Evolutionary conservation across 2,888 invertebrate genomes (phyloP).

Genomic region (Drosophila macrothrix): DNA sequence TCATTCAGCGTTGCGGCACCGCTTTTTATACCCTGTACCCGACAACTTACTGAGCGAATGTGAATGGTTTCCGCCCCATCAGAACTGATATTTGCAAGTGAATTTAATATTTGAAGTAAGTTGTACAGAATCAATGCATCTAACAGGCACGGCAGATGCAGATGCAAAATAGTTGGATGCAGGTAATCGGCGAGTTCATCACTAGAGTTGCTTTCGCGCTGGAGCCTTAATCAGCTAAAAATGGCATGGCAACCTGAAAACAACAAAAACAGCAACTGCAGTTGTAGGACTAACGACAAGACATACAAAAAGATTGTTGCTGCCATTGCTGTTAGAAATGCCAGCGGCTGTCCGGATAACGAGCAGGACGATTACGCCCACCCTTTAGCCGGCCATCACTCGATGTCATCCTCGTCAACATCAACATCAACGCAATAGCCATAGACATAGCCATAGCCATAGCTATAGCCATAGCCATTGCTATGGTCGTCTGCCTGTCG

Average conservation of each 20-base stretch:
- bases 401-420: slow-evolving; percentile 30
- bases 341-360: slow-evolving; percentile 60
- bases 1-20: slow-evolving; percentile 63
- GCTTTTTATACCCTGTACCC: slow-evolving; percentile 47
- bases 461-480: slow-evolving; percentile 4
- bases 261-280: slow-evolving; percentile 22
- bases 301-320: slow-evolving; percentile 26
- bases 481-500: slow-evolving; percentile 30
- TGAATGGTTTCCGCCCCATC: slow-evolving; percentile 3
- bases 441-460: slow-evolving; percentile 14
- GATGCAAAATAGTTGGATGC: background rate
- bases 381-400: slow-evolving; percentile 39
- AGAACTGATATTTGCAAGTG: background rate
- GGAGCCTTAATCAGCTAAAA: slow-evolving; percentile 73
- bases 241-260: slow-evolving; percentile 64
- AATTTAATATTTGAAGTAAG: background rate
- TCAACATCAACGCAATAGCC: slow-evolving; percentile 10
- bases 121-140: background rate
- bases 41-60: background rate
- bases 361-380: slow-evolving; percentile 75
- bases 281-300: slow-evolving; percentile 33
- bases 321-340: slow-evolving; percentile 38
- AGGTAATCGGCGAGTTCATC: slow-evolving; percentile 35
- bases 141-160: background rate
- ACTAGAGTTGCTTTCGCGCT: background rate